Base-by-base conservation (phyloP, 1,140 invertebrate genomes). In the Microplitis demolitor region DNA sequence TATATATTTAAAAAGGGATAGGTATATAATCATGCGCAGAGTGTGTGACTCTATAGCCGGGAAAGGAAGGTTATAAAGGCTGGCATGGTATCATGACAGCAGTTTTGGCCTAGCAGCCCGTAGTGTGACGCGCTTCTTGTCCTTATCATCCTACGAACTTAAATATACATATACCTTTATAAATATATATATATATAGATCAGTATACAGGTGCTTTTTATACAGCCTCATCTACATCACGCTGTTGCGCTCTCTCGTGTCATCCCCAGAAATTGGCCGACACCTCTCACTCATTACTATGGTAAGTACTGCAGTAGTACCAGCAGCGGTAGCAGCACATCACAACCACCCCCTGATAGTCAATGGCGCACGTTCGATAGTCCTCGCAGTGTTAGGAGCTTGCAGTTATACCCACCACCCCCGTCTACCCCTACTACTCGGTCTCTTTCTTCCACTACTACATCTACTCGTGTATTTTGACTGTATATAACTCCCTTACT, bases 221-320 rank as follows among this genome's bases (percentile, higher is more conserved):
- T 62, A 37, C 58, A 45, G 6, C 35, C 61, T 53, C 13, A 33
- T 34, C 61, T 24, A 71, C 39, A 37, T 34, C 37, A 60, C 24
- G 6, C 69, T n/a, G 16, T 45, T 35, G 69, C 61, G 31, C 39
- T 24, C 45, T 66, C 34, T 66, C 66, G 33, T 51, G 14, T 13
- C 66, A 16, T 14, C 50, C 33, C 62, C 31, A 64, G 45, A 66
- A 71, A 64, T 71, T 66, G 62, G 62, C 62, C 51, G 62, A 71
- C 70, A 66, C 64, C 70, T 39, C 61, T 71, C 70, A 71, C 39
- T 45, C 39, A 45, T 66, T 66, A 71, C 70, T 58, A 71, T 71
- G 70, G 70, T 71, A 66, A 71, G 70, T 71, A 71, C 70, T 71
- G 62, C 70, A 31, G 53, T 56, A 16, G 53, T 45, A 45, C 39